Base-by-base conservation (phyloP, 2,888 invertebrate genomes). In the Torymus auratus region DNA sequence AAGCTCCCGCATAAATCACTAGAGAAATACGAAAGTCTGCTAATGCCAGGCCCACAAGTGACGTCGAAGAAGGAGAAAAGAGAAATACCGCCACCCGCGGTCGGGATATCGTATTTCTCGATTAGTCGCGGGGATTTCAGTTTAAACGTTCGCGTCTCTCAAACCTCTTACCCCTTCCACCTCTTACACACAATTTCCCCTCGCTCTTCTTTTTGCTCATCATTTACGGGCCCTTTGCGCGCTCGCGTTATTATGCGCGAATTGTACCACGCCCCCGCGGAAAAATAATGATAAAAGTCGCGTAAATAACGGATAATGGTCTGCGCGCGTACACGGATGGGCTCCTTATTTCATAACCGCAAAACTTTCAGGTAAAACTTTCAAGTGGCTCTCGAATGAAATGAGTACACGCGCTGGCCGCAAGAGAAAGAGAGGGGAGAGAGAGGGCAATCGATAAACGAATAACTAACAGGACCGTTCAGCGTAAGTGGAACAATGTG, bases 1-100 rank as follows among this genome's bases (percentile, higher is more conserved):
- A 74, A 69, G 72, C 78, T 56, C 69, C 72, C 70, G 68, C 58
- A 81, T 81, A 81, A 81, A 81, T 81, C 78, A 74, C 60, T 20
- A 62, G 53, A 12, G 50, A 74, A 79, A 79, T 67, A 72, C 67
- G 50, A 74, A 74, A 74, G 64, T 64, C 79, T 73, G 68, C 73
- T 74, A 69, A 79, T 69, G 73, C 73, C 73, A 78, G 73, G 20
- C 20, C 68, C 73, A 52, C 71, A 78, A 71, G 70, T 62, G 68
- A 73, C 78, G 61, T 67, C 28, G 17, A 14, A 50, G 65, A 62
- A 55, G 20, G 13, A 61, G 52, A 52, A 20, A 23, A n/a, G 61
- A 56, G 61, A 74, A 68, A 73, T 56, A 65, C n/a, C 12, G 58
- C 41, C 7, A 7, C 5, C 41, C 61, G 14, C 52, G 52, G 50